A percentile compares a stretch with the other conserved stretches of the same genome.
phyloP scores from a whole-genome alignment of 1,140 invertebrate species.

The Megathymus violae region DNA sequence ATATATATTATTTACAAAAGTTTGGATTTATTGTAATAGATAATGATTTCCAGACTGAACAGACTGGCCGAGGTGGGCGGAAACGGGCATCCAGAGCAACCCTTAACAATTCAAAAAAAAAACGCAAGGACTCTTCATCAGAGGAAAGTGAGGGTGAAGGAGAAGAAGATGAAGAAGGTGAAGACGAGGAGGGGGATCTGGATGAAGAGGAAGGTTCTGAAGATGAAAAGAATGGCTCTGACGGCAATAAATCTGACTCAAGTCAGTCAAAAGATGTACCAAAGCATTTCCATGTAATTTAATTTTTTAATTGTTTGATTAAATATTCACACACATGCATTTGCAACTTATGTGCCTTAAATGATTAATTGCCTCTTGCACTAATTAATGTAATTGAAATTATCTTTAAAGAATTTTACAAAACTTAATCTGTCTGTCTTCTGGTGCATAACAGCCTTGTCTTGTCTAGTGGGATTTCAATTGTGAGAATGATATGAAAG shows the following conservation, averaged over 20 bases:
- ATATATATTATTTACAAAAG: too few species aligned
- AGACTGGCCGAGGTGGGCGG: conserved; percentile 56
- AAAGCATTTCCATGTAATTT: conserved; percentile 82
- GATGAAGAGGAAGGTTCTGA: conserved; percentile 82
- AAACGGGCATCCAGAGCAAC: conserved; percentile 63
- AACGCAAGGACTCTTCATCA: conserved; percentile 70
- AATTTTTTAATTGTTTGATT: too few species aligned
- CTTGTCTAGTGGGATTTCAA: too few species aligned
- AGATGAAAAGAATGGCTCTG: conserved; percentile 82
- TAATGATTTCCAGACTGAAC: conserved; percentile 62
- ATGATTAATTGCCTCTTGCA: too few species aligned
- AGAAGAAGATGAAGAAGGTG: conserved; percentile 75
- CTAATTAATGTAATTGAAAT: too few species aligned
- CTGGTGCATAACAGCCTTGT: too few species aligned
- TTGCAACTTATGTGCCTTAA: too few species aligned
- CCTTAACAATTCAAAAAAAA: conserved; percentile 73
- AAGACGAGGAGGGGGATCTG: conserved; percentile 73
- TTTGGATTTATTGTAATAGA: too few species aligned
- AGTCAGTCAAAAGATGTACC: conserved; percentile 83
- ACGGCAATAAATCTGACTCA: conserved; percentile 82
- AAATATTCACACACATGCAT: too few species aligned
- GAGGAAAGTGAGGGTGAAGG: conserved; percentile 76
- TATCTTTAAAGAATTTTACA: too few species aligned
- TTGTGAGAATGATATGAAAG: too few species aligned
- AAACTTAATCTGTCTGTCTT: too few species aligned